Conservation (phyloP, 1,140 invertebrate genomes). For the Lethrus apterus region DNA sequence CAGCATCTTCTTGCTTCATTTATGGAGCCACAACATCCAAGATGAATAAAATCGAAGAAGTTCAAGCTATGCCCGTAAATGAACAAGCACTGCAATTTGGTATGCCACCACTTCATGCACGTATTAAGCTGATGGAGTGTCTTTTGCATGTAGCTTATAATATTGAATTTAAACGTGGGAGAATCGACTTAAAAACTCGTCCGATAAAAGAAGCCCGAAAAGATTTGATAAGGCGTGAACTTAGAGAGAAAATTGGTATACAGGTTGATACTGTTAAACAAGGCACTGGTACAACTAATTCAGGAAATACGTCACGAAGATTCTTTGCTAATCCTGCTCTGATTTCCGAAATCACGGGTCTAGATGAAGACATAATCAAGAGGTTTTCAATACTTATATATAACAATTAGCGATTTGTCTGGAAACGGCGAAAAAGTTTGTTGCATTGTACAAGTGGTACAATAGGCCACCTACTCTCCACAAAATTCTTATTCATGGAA, state of each 20-base stretch:
- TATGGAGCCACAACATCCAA: background rate
- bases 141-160: background rate
- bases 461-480: no score
- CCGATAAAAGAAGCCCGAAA: background rate
- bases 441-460: no score
- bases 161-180: background rate
- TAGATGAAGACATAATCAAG: background rate
- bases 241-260: background rate
- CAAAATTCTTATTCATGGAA: no score
- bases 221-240: background rate
- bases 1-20: background rate
- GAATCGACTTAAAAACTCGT: background rate
- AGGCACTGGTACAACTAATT: background rate
- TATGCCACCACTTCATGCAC: constrained; percentile 1
- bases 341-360: background rate
- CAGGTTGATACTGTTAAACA: background rate
- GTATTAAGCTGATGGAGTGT: background rate
- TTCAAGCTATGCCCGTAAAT: background rate
- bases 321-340: background rate
- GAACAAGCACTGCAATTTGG: background rate
- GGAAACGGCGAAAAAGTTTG: no score
- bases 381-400: no score
- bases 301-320: background rate
- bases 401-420: no score
- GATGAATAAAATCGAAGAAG: background rate